Base-by-base conservation (phyloP, 2,113 vertebrate genomes). In the Xyliphius kryptos region DNA sequence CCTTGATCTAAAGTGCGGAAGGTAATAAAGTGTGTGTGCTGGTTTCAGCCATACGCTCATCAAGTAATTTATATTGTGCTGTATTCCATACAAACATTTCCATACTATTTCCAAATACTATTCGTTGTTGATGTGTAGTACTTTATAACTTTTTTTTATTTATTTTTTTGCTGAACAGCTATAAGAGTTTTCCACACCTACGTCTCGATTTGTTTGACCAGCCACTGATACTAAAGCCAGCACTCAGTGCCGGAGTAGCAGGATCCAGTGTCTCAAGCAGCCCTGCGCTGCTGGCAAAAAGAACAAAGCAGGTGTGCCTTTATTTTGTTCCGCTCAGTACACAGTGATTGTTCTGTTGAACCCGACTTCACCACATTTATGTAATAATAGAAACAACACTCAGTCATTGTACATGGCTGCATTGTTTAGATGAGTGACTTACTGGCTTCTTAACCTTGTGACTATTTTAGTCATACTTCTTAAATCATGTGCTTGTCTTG, bases 271-370 rank as follows among this genome's bases (percentile, higher is more conserved):
- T 90, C 75, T 89, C 90, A 81, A 92, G 87, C 78, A 98, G 93
- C 72, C 94, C 95, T 50, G 93, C 92, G 3, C 89, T 97, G 9
- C 90, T 95, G 86, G 91, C 94, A 58, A 98, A 95, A 77, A 91
- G 96, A 79, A 99, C 92, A 6, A 97, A 97, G 78, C 96, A 98
- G 93, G 96, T 96, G 54, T 17, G 16, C 32, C 15, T 22, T 2
- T n/a, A n/a, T 14, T 17, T n/a, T 36, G 22, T 11, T 38, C 12
- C 47, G 12, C 15, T 20, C 9, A 11, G 7, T 17, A 37, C 11
- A n/a, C 10, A 38, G 10, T 38, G 37, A 6, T 36, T 48, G 46
- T n/a, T 32, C 8, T 26, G 12, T 10, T 13, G 14, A 52, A 32
- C 13, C 19, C 51, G 32, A 5, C 10, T 32, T 56, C 36, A 11